Conservation (phyloP, 2,797 vertebrate genomes). For the Sebastes nivosus region DNA sequence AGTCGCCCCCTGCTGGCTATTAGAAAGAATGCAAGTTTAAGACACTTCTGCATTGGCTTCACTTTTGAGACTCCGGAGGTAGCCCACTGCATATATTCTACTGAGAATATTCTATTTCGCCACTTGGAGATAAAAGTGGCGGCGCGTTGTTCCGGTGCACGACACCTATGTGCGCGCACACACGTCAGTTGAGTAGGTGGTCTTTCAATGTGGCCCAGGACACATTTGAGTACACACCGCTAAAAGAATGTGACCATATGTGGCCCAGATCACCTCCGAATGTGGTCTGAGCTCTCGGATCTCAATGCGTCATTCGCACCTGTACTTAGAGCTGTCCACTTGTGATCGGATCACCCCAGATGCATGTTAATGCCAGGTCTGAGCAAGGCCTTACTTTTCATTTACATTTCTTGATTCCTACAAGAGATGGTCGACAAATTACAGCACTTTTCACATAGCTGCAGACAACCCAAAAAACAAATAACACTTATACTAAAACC, state of each 20-base stretch:
- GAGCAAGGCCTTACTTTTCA: rapidly evolving
- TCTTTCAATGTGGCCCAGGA: too few species aligned
- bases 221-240: too few species aligned
- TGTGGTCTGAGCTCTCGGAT: neutral
- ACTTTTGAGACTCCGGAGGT: neutral
- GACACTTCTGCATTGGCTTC: too few species aligned
- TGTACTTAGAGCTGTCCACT: neutral
- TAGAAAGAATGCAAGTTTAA: too few species aligned
- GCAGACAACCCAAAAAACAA: neutral
- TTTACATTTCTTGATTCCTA: too few species aligned
- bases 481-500: neutral
- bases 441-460: neutral
- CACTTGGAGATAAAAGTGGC: too few species aligned
- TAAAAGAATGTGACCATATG: too few species aligned
- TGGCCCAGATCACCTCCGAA: neutral
- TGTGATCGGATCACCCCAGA: neutral
- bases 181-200: too few species aligned
- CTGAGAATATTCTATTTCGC: neutral
- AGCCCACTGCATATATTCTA: neutral
- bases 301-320: neutral
- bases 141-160: too few species aligned
- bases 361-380: neutral
- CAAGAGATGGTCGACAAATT: too few species aligned
- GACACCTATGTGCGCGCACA: too few species aligned
- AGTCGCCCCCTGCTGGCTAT: too few species aligned